Base-by-base conservation (phyloP, 2,797 vertebrate species). In the Pteronotus mesoamericanus region DNA sequence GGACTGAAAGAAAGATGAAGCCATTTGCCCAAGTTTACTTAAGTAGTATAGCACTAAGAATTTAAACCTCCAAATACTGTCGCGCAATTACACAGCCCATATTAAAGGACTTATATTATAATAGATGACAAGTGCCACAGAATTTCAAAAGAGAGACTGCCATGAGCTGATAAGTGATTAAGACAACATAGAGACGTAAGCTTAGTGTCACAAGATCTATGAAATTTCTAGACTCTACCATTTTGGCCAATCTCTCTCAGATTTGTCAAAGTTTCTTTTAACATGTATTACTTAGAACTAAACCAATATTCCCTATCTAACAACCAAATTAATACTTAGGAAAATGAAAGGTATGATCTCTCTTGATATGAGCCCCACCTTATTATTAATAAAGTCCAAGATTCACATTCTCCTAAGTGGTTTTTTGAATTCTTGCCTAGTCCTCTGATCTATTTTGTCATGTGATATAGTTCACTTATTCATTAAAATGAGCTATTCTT, bases 221-320 rank as follows among this genome's bases (percentile, higher is more conserved):
- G 37, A n/a, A 39, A 34, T 34, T 46, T 78, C 59, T 80, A 68
- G 32, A 79, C 39, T 88, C 21, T 37, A 75, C 22, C 59, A 68
- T 79, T 53, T 64, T 34, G 57, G 48, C 24, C 48, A 34, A 44
- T 83, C 53, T 91, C 37, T 84, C 7, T 78, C 71, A 74, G 42
- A 91, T 85, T 29, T 85, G 34, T 32, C 84, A 39, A 79, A 89
- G 44, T 71, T 92, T 94, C 66, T 94, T 85, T 88, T 80, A 75
- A n/a, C 26, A 64, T 42, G 10, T 34, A 94, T 9, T 66, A 9
- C 14, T 83, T 46, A 94, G 32, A 95, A 89, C 21, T 44, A 19
- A 88, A 79, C 18, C n/a, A 95, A 59, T 46, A 82, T n/a, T 92
- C 15, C 89, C 83, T 34, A 92, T 48, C 39, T 46, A 95, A 79